phyloP scores from a whole-genome alignment of 1,140 invertebrate species.

The Mamestra configurata region DNA sequence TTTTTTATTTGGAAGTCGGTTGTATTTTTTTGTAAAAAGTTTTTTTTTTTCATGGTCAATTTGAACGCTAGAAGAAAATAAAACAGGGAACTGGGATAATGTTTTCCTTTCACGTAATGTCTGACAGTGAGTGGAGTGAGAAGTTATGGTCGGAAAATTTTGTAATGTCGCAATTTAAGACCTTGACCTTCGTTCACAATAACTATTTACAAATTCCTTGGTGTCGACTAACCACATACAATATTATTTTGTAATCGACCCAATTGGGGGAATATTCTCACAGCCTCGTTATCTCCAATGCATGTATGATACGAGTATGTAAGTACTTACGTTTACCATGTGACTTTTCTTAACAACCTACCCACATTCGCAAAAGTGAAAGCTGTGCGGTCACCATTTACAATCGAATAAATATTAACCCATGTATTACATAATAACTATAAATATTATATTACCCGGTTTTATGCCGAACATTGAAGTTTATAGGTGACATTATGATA shows the following conservation, averaged over 20 bases:
- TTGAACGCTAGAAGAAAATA: no score
- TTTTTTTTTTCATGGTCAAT: no score
- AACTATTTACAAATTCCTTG: slow-evolving; percentile 1
- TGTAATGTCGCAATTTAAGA: background rate
- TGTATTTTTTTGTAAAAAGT: no score
- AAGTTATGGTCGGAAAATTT: slow-evolving; percentile 2
- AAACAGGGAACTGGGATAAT: background rate
- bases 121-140: background rate
- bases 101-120: background rate
- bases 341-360: slow-evolving; percentile 62
- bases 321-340: slow-evolving; percentile 46
- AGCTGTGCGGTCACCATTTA: slow-evolving; percentile 70
- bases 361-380: slow-evolving; percentile 75
- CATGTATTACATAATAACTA: slow-evolving; percentile 72
- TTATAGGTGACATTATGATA: slow-evolving; percentile 27
- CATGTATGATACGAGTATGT: background rate
- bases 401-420: slow-evolving; percentile 83
- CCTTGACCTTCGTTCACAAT: slow-evolving; percentile 24
- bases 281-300: background rate
- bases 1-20: no score
- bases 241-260: slow-evolving; percentile 27
- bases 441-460: slow-evolving; percentile 59
- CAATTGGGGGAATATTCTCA: slow-evolving; percentile 11
- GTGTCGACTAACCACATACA: slow-evolving; percentile 3
- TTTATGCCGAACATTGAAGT: slow-evolving; percentile 27